These are phyloP conservation scores for Ochropleura plecta DNA, from an alignment of 2,888 invertebrate genomes.

Conservation along the genomic window DNA sequence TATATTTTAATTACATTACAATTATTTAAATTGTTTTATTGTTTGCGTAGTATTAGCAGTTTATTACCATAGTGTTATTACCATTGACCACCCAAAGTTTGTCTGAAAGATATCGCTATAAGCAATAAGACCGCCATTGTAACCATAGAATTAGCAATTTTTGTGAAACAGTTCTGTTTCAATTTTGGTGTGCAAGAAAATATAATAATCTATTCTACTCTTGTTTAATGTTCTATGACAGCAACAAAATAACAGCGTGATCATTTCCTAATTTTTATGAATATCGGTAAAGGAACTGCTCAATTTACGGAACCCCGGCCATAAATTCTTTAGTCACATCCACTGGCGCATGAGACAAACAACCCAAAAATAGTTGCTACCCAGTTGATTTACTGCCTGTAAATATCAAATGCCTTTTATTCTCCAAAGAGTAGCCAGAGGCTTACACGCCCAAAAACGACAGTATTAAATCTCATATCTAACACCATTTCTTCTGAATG, in stretches of 20 bases:
- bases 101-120: no score
- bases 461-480: slow-evolving; percentile 31
- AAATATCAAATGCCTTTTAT: slow-evolving; percentile 41
- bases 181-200: no score
- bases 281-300: not conserved
- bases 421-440: slow-evolving; percentile 13
- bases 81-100: no score
- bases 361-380: slow-evolving; percentile 28
- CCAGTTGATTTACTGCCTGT: slow-evolving; percentile 44
- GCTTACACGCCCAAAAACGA: slow-evolving; percentile 21
- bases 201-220: no score
- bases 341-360: slow-evolving; percentile 34
- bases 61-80: no score
- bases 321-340: slow-evolving; percentile 21
- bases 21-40: no score
- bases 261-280: not conserved
- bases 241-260: not conserved
- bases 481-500: slow-evolving; percentile 24
- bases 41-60: no score
- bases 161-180: no score
- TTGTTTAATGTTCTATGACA: not conserved
- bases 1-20: no score
- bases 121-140: no score
- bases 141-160: no score
- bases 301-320: not conserved